Evolutionary conservation across 2,888 invertebrate genomes (phyloP), one percentile per base, ranked within the genome.

Genomic region (Macroteleia sp.): DNA sequence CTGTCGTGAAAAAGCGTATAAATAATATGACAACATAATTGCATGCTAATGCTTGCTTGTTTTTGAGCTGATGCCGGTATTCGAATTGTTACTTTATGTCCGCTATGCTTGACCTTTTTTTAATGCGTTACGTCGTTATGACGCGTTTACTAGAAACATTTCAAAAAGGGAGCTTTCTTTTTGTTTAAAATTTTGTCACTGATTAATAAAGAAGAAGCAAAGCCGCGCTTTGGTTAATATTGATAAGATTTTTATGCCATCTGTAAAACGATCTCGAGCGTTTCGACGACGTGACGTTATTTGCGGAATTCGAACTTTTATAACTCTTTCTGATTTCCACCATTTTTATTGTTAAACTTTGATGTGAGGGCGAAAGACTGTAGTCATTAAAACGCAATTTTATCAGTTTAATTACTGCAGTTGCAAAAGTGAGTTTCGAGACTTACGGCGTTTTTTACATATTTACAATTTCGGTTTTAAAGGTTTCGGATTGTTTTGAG

Each of bases 11-110:
- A 64, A 64, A 57, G 71, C 39, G 57, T 73, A 57, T 64, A 64
- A 64, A 64, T 73, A 64, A 64, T 64, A 50, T 48, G 73, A 73
- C 73, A 73, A 64, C 64, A 73, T 73, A 73, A 73, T 83, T 71
- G 56, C 79, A 75, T 80, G 77, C 77, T 79, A 80, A 82, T 81
- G 79, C 32, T 30, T 32, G 46, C 52, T 52, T 59, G 52, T 59
- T 69, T 57, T 41, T 19, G 28, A 50, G 22, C 54, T 8, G 30
- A 50, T 19, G 12, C 14, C 32, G 9, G 20, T 22, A 66, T 57
- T 48, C 36, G 20, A 41, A 19, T 39, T 30, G 28, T 39, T 41
- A n/a, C n/a, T n/a, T n/a, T n/a, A n/a, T n/a, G n/a, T n/a, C n/a
- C n/a, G n/a, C 16, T 34, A 25, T 46, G 20, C 20, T 32, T 14